Evolutionary conservation across 1,140 invertebrate genomes (phyloP), one percentile per base, ranked within the genome.

Genomic region (Leptestheria dahalacensis): DNA sequence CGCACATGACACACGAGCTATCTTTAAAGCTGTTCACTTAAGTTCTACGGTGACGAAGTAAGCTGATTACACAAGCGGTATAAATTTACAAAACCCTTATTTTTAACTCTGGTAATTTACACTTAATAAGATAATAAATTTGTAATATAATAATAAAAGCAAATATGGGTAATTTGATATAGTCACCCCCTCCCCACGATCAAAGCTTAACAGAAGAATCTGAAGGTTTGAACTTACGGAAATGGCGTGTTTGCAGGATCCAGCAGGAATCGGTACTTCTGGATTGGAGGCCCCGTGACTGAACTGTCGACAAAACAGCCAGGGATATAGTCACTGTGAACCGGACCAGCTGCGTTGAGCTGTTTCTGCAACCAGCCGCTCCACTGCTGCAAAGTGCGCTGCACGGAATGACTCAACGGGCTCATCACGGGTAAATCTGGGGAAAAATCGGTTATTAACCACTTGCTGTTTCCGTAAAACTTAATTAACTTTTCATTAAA

Each of bases 231-330:
- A 18, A 77, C 78, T 78, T 72, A 86, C 82, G 81, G 78, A 72
- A 99, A 99, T 26, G 96, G 96, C 3, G 94, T 97, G 69, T 99
- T 98, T 58, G 84, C 81, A 65, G 87, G 87, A 65, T 97, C 91
- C 46, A 98, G 72, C 4, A 99, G 74, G 65, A 85, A 84, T 66
- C 88, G 81, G 74, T 97, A 98, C 73, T 97, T 98, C 65, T 91
- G 83, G 64, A 93, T 87, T 20, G 90, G 83, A 33, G 91, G 85
- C 1, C 88, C 86, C 26, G 77, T 73, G 25, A 65, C 61, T 54
- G 76, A 75, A 63, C 79, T 82, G 70, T 84, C 85, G 51, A 83
- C 83, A 69, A 29, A 28, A 49, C 86, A 91, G 46, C 86, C 87
- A 10, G 88, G 88, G 62, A 94, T 85, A 68, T 85, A 92, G 72